A percentile compares a stretch with the other conserved stretches of the same genome.
Evolutionary conservation across 2,888 invertebrate species (phyloP).

Genomic region (Mayetiola destructor): DNA sequence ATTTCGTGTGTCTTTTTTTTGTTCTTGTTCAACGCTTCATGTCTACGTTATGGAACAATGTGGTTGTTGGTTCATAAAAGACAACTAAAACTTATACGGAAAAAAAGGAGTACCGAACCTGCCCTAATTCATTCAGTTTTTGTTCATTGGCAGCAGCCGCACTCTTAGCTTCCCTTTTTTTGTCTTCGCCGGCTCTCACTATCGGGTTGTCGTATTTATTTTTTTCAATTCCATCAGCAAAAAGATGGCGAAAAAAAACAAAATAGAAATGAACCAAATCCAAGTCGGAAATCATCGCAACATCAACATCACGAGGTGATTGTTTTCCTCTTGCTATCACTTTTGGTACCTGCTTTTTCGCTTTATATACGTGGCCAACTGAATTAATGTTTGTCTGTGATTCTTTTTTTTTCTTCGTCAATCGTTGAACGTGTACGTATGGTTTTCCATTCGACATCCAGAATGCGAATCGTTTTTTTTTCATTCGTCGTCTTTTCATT

Average conservation of each 20-base stretch:
- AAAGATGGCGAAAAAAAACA: no score
- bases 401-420: not conserved
- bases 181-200: no score
- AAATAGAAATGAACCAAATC: conserved; percentile 9
- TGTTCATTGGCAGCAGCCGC: conserved; percentile 7
- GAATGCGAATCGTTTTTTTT: not conserved
- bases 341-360: not conserved
- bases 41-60: no score
- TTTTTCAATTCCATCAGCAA: no score
- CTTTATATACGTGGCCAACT: not conserved
- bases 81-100: not conserved
- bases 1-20: conserved; percentile 1
- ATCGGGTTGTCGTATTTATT: no score
- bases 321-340: not conserved
- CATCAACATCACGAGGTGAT: no score
- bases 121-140: conserved; percentile 13
- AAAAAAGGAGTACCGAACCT: conserved; percentile 3
- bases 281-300: not conserved
- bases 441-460: conserved; percentile 1
- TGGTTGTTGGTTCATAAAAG: conserved; percentile 3
- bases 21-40: no score
- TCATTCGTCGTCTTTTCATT: not conserved
- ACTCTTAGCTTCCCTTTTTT: no score
- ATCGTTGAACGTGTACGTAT: not conserved
- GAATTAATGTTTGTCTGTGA: no score